Evolutionary conservation across 2,113 vertebrate species (phyloP).

Genomic region (Pycnonotus jocosus): DNA sequence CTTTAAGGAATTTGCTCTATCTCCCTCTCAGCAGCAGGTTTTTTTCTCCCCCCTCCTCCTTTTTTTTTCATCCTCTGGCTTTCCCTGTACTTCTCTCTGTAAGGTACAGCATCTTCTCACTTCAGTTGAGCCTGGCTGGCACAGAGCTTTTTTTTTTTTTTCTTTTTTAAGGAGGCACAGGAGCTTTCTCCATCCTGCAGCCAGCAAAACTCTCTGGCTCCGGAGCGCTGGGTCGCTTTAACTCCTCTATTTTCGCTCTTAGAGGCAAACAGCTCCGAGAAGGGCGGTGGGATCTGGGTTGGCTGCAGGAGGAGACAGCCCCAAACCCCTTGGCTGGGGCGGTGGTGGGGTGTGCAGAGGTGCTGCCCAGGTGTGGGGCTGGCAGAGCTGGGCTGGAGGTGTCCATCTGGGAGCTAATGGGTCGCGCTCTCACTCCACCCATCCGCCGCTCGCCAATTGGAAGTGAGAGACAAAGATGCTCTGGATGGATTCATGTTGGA

Average conservation of each 20-base stretch:
- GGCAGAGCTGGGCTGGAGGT: neutral
- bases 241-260: neutral
- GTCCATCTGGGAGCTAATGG: constrained; percentile 44
- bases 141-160: neutral
- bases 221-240: neutral
- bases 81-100: neutral
- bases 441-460: constrained; percentile 50
- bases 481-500: constrained; percentile 39
- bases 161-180: constrained; percentile 37
- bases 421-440: constrained; percentile 49
- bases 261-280: neutral
- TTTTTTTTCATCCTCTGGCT: neutral
- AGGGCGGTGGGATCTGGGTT: neutral
- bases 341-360: neutral
- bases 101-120: constrained; percentile 6
- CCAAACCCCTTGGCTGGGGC: neutral
- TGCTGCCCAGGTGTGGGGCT: neutral
- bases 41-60: neutral
- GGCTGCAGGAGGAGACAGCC: neutral
- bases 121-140: neutral
- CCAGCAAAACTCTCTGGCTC: neutral
- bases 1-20: neutral
- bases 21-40: neutral
- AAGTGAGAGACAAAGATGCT: constrained; percentile 59
- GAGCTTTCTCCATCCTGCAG: neutral